These are phyloP conservation scores for Cerastis rubricosa DNA, from an alignment of 2,888 invertebrate species.

Conservation along the genomic window DNA sequence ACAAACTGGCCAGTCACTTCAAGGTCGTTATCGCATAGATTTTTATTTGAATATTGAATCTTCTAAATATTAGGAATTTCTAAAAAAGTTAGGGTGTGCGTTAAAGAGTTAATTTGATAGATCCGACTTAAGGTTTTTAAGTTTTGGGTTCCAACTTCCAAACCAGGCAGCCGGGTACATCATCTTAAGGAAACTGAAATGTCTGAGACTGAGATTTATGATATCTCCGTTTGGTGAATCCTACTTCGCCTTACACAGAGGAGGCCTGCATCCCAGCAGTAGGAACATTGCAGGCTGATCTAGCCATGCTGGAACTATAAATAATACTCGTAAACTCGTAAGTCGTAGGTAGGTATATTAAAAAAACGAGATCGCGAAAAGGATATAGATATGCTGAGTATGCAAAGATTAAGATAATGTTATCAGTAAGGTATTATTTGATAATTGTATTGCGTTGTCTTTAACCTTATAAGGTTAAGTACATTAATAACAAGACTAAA, in stretches of 20 bases:
- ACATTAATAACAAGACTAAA: neutral
- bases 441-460: conserved; percentile 36
- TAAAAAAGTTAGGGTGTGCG: too few species aligned
- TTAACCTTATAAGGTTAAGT: conserved; percentile 17
- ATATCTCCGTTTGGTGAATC: neutral
- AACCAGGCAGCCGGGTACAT: neutral
- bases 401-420: conserved; percentile 48
- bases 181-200: neutral
- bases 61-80: too few species aligned
- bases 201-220: too few species aligned
- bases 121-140: neutral
- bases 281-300: neutral
- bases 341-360: neutral
- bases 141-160: neutral
- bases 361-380: conserved; percentile 1
- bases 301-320: neutral
- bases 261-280: neutral
- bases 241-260: neutral
- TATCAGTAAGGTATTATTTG: conserved; percentile 50
- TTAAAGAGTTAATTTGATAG: neutral
- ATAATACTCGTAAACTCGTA: neutral
- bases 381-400: conserved; percentile 27
- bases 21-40: too few species aligned
- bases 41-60: too few species aligned
- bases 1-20: too few species aligned